Evolutionary conservation across 2,888 invertebrate genomes (phyloP).

Genomic region (Drosophila macrospina): DNA sequence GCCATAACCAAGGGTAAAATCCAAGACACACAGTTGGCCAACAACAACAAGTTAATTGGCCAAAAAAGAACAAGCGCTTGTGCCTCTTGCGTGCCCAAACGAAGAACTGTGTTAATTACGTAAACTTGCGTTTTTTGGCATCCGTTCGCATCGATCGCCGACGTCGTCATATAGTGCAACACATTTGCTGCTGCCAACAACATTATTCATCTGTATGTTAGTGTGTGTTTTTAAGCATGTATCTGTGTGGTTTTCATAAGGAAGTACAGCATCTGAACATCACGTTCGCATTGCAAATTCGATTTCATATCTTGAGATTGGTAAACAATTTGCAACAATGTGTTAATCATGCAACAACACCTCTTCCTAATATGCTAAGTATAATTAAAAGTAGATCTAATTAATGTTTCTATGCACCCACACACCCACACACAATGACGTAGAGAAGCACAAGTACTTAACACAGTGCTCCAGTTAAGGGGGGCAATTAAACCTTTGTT

Average conservation of each 20-base stretch:
- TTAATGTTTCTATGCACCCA: constrained; percentile 22
- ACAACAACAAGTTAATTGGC: constrained; percentile 45
- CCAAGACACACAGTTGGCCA: constrained; percentile 25
- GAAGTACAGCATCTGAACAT: constrained; percentile 42
- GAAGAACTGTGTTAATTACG: constrained; percentile 72
- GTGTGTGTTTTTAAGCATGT: constrained; percentile 13
- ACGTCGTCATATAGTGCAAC: constrained; percentile 13
- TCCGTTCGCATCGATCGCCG: background rate
- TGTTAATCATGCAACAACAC: constrained; percentile 50
- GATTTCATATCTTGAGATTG: constrained; percentile 36
- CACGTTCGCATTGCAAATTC: constrained; percentile 38
- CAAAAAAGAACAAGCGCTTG: constrained; percentile 35
- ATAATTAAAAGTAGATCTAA: constrained; percentile 21
- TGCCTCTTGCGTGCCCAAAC: constrained; percentile 50
- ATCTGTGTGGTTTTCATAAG: constrained; percentile 35
- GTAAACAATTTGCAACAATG: constrained; percentile 42
- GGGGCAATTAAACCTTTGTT: constrained; percentile 50
- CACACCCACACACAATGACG: constrained; percentile 4
- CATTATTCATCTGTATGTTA: constrained; percentile 1
- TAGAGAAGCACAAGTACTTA: constrained; percentile 10
- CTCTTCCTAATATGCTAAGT: constrained; percentile 12
- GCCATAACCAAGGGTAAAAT: constrained; percentile 58
- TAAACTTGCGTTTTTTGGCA: constrained; percentile 35
- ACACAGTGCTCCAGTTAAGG: constrained; percentile 40
- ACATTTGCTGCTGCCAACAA: constrained; percentile 13